phyloP scores from a whole-genome alignment of 2,888 invertebrate species.

The Hesperia comma region DNA sequence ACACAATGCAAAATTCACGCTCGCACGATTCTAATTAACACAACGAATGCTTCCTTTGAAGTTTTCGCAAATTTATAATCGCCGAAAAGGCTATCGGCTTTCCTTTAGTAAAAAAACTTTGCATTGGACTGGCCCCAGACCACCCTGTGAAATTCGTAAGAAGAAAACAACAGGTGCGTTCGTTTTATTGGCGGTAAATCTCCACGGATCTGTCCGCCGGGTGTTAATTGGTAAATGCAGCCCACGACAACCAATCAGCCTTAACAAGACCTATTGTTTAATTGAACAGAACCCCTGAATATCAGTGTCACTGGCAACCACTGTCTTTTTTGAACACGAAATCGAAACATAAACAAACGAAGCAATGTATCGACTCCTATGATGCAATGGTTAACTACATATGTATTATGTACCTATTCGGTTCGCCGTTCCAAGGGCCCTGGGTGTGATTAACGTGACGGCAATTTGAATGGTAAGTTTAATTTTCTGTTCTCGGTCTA shows the following conservation, averaged over 20 bases:
- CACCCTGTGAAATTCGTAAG: slow-evolving; percentile 42
- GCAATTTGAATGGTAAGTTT: too few species aligned
- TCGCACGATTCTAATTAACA: slow-evolving; percentile 23
- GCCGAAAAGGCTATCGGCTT: slow-evolving; percentile 37
- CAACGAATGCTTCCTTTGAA: slow-evolving; percentile 24
- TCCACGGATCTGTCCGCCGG: neutral
- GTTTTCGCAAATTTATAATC: slow-evolving; percentile 33
- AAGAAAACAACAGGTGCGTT: slow-evolving; percentile 46
- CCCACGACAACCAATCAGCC: neutral
- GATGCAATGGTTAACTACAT: too few species aligned
- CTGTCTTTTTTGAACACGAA: too few species aligned
- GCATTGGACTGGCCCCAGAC: slow-evolving; percentile 31
- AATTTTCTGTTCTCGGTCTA: too few species aligned
- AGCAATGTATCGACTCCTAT: too few species aligned
- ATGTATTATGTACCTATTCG: too few species aligned
- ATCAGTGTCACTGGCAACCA: too few species aligned
- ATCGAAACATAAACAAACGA: neutral
- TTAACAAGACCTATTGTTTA: neutral
- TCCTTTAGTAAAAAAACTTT: slow-evolving; percentile 36
- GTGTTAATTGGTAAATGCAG: neutral
- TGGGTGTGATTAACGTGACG: too few species aligned
- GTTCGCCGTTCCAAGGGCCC: too few species aligned
- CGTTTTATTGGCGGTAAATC: slow-evolving; percentile 18
- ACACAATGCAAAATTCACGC: slow-evolving; percentile 23
- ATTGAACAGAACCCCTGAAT: too few species aligned